These are phyloP conservation scores for Nothobranchius furzeri DNA, from an alignment of 2,113 vertebrate species.

Conservation along the genomic window DNA sequence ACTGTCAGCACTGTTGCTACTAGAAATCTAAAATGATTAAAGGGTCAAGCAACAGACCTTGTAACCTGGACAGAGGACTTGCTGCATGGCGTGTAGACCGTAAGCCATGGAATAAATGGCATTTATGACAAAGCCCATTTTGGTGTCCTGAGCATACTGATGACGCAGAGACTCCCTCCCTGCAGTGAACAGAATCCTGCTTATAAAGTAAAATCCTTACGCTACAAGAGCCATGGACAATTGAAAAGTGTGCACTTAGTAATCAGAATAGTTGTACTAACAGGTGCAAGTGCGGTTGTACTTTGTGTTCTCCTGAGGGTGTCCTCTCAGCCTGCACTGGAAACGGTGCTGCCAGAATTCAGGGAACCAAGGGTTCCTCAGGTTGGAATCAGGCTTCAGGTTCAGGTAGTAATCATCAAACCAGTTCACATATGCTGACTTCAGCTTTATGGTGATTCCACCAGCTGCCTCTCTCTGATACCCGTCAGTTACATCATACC, in stretches of 20 bases:
- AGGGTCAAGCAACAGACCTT: slow-evolving; percentile 45
- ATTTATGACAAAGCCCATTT: slow-evolving; percentile 99
- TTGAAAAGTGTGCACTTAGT: not conserved
- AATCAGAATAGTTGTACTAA: slow-evolving; percentile 71
- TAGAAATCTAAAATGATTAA: not conserved
- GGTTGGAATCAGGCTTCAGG: slow-evolving; percentile 90
- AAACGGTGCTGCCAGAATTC: slow-evolving; percentile 98
- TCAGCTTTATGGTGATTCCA: slow-evolving; percentile 98
- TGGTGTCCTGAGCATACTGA: slow-evolving; percentile 95
- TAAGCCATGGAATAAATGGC: slow-evolving; percentile 98
- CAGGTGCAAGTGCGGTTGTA: slow-evolving; percentile 95
- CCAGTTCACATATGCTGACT: slow-evolving; percentile 96
- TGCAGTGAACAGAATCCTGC: slow-evolving; percentile 57
- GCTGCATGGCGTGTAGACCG: slow-evolving; percentile 96
- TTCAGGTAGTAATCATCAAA: slow-evolving; percentile 98
- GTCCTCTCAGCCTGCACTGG: slow-evolving; percentile 90
- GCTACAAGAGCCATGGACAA: not conserved
- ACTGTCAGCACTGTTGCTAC: not conserved
- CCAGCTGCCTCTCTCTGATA: slow-evolving; percentile 93
- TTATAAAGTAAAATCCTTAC: not conserved
- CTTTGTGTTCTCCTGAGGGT: slow-evolving; percentile 86
- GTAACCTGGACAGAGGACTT: slow-evolving; percentile 86
- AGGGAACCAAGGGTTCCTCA: slow-evolving; percentile 95
- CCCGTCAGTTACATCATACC: slow-evolving; percentile 94
- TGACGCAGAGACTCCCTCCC: slow-evolving; percentile 90